A percentile compares a stretch with the other conserved stretches of the same genome.
Evolutionary conservation across 2,797 vertebrate species (phyloP).

Genomic region (Tenualosa ilisha): DNA sequence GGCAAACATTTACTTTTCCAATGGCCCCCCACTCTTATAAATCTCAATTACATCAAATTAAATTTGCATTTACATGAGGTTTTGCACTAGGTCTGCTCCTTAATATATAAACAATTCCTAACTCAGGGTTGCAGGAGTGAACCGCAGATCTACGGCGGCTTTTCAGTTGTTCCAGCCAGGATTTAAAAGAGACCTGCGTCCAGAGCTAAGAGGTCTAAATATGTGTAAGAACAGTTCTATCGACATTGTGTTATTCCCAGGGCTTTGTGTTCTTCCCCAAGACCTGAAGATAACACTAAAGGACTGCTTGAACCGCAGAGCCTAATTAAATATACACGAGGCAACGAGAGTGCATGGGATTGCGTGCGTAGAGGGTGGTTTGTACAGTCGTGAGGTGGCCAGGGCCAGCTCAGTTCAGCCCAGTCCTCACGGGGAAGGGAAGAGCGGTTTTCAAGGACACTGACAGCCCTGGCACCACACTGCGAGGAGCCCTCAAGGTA

Average conservation of each 20-base stretch:
- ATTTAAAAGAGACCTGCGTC: neutral
- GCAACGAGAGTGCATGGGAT: neutral
- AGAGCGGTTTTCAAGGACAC: slow-evolving; percentile 67
- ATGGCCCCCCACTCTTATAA: neutral
- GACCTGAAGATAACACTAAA: neutral
- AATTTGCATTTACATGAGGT: neutral
- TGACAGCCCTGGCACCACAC: slow-evolving; percentile 61
- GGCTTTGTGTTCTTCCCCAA: neutral
- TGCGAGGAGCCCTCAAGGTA: slow-evolving; percentile 27
- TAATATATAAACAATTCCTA: no score
- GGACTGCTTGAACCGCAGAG: neutral
- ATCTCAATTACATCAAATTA: neutral
- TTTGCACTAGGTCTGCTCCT: neutral
- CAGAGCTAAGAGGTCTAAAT: neutral
- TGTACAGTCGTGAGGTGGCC: slow-evolving; percentile 38
- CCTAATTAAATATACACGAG: slow-evolving; percentile 16
- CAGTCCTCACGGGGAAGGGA: slow-evolving; percentile 51
- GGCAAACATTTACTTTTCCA: no score
- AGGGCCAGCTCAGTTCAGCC: slow-evolving; percentile 47
- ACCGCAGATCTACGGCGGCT: no score
- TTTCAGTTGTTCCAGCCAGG: no score
- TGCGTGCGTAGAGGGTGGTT: neutral
- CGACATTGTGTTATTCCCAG: neutral
- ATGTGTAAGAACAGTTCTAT: neutral
- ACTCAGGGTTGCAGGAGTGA: no score